Conservation (phyloP, 2,113 vertebrate species). For the Theristicus caerulescens region DNA sequence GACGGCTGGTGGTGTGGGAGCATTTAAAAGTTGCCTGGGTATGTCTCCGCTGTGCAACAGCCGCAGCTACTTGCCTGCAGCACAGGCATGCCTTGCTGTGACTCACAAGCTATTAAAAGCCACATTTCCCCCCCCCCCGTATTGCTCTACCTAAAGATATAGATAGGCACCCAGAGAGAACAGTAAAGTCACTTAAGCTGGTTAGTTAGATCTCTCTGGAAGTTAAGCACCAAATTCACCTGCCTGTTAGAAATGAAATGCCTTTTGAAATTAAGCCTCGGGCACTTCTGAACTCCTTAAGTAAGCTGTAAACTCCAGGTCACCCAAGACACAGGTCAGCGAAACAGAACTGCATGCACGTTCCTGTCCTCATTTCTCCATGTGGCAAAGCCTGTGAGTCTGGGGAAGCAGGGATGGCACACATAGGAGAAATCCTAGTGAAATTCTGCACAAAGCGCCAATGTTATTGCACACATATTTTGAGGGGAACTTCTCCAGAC, state of each 20-base stretch:
- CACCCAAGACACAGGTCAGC: background rate
- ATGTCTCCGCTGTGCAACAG: background rate
- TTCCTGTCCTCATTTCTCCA: background rate
- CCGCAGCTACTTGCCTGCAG: background rate
- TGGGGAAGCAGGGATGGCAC: background rate
- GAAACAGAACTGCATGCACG: background rate
- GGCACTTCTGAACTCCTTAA: background rate
- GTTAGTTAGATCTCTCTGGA: background rate
- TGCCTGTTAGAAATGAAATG: background rate
- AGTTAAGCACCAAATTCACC: background rate
- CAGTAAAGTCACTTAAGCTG: background rate
- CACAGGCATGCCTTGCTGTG: background rate
- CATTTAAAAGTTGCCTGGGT: background rate
- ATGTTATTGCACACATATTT: fast-evolving
- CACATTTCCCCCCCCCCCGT: background rate
- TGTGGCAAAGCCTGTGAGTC: fast-evolving
- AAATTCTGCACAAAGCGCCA: background rate
- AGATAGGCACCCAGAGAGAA: background rate
- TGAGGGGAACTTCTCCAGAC: background rate
- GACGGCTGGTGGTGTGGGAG: background rate
- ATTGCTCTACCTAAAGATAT: background rate
- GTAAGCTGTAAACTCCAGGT: background rate
- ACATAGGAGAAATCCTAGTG: background rate
- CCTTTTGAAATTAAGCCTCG: background rate
- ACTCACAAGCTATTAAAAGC: background rate